Base-by-base conservation (phyloP, 2,113 vertebrate species). In the Apistogramma diplotaenia region DNA sequence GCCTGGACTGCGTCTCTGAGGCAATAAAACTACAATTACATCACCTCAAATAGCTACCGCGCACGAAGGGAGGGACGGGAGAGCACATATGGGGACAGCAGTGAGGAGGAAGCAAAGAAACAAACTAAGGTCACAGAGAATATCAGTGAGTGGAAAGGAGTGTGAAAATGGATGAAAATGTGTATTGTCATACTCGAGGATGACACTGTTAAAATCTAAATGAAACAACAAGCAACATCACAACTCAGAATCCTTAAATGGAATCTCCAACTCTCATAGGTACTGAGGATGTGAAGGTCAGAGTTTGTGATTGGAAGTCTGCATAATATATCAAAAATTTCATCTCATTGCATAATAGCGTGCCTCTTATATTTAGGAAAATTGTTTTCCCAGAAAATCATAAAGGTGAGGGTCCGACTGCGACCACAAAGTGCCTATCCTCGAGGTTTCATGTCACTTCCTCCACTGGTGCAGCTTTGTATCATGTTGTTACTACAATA, bases 111-210 rank as follows among this genome's bases (percentile, higher is more conserved):
- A 65, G 57, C 33, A 51, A 58, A 58, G 72, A 82, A 74, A 71
- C 53, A 35, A 77, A 81, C 82, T 53, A 31, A 78, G 61, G 79
- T 85, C 85, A 85, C 21, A 76, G 79, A 78, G 76, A 65, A 51
- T 18, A 49, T 51, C 25, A 88, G 79, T 61, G 82, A 84, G 57
- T 83, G 8, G 31, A 33, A 8, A 27, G 37, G 58, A n/a, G 3
- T 43, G 33, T 6, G 27, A 60, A 70, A 31, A 81, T 35, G 59
- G 13, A 54, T 13, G 37, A 80, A 25, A 80, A 82, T 65, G 27
- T 73, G 67, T 27, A 10, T 13, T 27, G 59, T 49, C 10, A 12
- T 56, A 16, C 5, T 74, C 5, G 15, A 27, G 35, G 18, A 55
- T 23, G 35, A 46, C 11, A 8, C 15, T 59, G 54, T 67, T 43